Base-by-base conservation (phyloP, 2,888 invertebrate species). In the Eudemis profundana region DNA sequence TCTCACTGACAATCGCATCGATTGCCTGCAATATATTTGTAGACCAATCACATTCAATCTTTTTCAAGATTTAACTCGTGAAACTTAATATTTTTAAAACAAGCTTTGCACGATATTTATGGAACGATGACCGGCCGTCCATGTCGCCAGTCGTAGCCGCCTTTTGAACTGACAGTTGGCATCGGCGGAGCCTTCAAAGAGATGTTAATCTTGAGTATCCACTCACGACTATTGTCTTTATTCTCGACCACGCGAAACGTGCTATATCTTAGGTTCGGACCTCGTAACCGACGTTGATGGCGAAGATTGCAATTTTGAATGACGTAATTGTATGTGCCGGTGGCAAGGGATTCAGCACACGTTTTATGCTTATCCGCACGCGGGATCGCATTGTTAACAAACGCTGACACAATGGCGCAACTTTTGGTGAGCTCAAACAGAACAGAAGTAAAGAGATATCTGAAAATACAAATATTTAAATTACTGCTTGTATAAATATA, bases 211-310 rank as follows among this genome's bases (percentile, higher is more conserved):
- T 69, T 68, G 68, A 46, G 51, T 70, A 69, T 75, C 72, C 76
- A 70, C 75, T 72, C 50, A 53, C 60, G 51, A 63, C 78, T 76
- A 85, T 89, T 85, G 87, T 86, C 76, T 77, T 75, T 74, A 74
- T 60, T 44, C 61, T 7, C 64, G 64, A 47, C 67, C 69, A 56
- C 70, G 68, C 73, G 73, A 78, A 78, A 81, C 89, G 88, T 90
- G 90, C 85, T 79, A 78, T 87, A 90, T 90, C 87, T 77, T 72
- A 72, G 71, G 79, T 79, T 79, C 81, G 71, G 71, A 72, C 74
- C 66, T 70, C 66, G 67, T 68, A 64, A 61, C 29, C 59, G 57
- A 50, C 44, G 46, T 51, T 53, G 65, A 60, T 65, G 59, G 40
- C 40, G 23, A 60, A 65, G 65, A 65, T 65, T 65, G 65, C 59